Conservation (phyloP, 2,113 vertebrate species). For the Eurystomus gularis region DNA sequence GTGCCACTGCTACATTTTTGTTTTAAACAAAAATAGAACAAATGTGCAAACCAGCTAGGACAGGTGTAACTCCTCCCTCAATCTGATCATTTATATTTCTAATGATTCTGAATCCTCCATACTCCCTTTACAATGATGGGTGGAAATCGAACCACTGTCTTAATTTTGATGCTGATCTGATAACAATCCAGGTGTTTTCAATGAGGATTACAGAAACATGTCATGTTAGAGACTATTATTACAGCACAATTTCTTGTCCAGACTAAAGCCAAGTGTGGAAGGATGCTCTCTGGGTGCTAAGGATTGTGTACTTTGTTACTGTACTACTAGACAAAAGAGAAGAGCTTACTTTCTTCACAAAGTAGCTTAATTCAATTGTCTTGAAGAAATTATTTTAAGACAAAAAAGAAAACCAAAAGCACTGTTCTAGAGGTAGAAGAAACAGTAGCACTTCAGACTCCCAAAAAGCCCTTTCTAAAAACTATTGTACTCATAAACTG, state of each 20-base stretch:
- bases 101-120: background rate
- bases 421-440: background rate
- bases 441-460: background rate
- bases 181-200: background rate
- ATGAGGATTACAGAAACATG: background rate
- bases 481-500: background rate
- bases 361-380: background rate
- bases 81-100: background rate
- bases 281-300: background rate
- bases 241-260: background rate
- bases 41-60: background rate
- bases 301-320: background rate
- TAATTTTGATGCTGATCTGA: background rate
- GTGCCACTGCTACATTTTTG: background rate
- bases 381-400: background rate
- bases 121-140: background rate
- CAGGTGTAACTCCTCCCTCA: background rate
- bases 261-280: background rate
- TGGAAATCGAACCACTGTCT: background rate
- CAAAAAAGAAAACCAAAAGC: background rate
- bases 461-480: background rate
- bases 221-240: background rate
- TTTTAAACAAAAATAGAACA: background rate
- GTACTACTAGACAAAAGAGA: background rate
- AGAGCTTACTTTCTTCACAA: background rate